Conservation (phyloP, 64 coral and sea anemone species). For the Montipora foliosa region DNA sequence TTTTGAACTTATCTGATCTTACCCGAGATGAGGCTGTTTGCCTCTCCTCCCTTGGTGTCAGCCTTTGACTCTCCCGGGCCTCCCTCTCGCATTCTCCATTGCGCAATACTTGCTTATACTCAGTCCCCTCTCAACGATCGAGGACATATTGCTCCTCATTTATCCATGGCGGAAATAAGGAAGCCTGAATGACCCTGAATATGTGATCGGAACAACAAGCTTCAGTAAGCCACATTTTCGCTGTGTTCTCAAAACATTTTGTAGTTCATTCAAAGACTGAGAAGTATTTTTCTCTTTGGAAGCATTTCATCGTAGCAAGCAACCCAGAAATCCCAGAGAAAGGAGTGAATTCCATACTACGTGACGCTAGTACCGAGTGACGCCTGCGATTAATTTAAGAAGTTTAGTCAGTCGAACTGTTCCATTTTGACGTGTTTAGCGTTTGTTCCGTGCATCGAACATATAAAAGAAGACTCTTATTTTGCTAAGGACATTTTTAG, state of each 20-base stretch:
- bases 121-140: too few species aligned
- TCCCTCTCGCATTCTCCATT: too few species aligned
- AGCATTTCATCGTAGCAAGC: neutral
- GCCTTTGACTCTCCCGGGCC: too few species aligned
- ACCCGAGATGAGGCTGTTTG: too few species aligned
- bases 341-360: neutral
- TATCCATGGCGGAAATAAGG: conserved; percentile 31
- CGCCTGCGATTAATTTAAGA: neutral
- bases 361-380: neutral
- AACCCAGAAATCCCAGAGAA: neutral
- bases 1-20: too few species aligned
- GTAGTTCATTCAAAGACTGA: neutral
- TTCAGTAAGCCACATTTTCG: neutral
- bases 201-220: neutral
- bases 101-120: too few species aligned
- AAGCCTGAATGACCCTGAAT: neutral
- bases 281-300: neutral
- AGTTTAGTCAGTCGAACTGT: too few species aligned
- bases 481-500: neutral
- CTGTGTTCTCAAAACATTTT: neutral
- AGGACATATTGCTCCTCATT: too few species aligned
- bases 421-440: neutral
- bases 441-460: neutral
- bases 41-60: too few species aligned
- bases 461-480: neutral